Base-by-base conservation (phyloP, 1,140 invertebrate genomes). In the Pomacea maculata region DNA sequence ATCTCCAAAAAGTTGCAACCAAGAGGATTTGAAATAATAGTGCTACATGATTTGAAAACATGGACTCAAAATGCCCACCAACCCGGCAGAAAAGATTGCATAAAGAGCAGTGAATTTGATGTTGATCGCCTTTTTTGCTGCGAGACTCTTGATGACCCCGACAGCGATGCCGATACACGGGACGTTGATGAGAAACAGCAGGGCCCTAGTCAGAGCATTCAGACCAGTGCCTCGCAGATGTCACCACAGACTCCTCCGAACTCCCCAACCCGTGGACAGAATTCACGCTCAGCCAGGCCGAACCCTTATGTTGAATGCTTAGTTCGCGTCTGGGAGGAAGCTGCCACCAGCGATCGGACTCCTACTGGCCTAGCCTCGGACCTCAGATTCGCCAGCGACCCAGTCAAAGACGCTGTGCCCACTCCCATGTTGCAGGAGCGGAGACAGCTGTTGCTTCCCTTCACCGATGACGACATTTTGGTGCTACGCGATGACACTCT, bases 111-210 rank as follows among this genome's bases (percentile, higher is more conserved):
- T n/a, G 29, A 54, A 10, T 45, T 12, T n/a, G 77, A 78, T n/a
- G 15, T 34, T 14, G 65, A 78, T 25, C 67, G 67, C 57, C 67
- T 78, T 21, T 19, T 54, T n/a, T 78, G 77, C 57, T 12, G 68
- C 14, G 77, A 78, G 45, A 78, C 65, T 4, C 67, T 78, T 17
- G 77, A 78, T 9, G 77, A 78, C n/a, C 25, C 67, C 45, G 67
- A 78, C 67, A 12, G 11, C 67, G 67, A 70, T 70, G 67, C 67
- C 21, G 29, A 70, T n/a, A 4, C 6, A 5, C 1, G 6, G n/a
- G 21, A 21, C 11, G 10, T 6, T 34, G n/a, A 2, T 14, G n/a
- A 34, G 12, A 14, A 11, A 70, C 21, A 34, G n/a, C 67, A 34
- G 12, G 1, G 67, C 29, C n/a, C n/a, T 70, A n/a, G 6, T 70